Base-by-base conservation (phyloP, 2,888 invertebrate genomes). In the Monoplex corrugatus region DNA sequence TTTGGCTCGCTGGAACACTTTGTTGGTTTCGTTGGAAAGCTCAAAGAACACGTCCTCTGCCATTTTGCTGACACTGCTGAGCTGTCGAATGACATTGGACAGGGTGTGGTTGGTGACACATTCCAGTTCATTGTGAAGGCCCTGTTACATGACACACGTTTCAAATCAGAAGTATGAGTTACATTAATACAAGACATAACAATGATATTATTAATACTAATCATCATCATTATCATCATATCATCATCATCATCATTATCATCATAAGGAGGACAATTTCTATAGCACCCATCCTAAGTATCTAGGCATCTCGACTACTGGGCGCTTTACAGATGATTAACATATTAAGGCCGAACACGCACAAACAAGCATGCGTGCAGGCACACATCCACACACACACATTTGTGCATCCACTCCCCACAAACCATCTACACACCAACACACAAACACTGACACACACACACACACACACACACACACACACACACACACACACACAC, bases 21-120 rank as follows among this genome's bases (percentile, higher is more conserved):
- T 97, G 90, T 98, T 98, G 28, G 99, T 98, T 96, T 99, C 99
- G 75, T 98, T 97, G 86, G 98, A 98, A 95, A 99, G 97, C 96
- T 99, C 99, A 1, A 98, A 98, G 96, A 99, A 99, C 95, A 99
- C 97, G 96, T 99, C 99, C 97, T 99, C 99, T 2, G 99, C 99
- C 97, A 99, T 99, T 95, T 98, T 98, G 82, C 99, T 99, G 88
- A 99, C 96, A 97, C 97, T 97, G 87, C 98, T 99, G 89, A 97
- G 94, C 94, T 97, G 97, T 92, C 99, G 97, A 85, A 96, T 99
- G 90, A 99, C 98, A 96, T 99, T 99, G 89, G 99, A 98, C 93
- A 99, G 97, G 0, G 99, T 98, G 93, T 99, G 99, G 96, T 99
- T 99, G 87, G 99, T 99, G 92, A 98, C 98, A 90, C 99, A 99